phyloP scores from a whole-genome alignment of 2,797 vertebrate genomes.

The Parauchenoglanis ngamensis region DNA sequence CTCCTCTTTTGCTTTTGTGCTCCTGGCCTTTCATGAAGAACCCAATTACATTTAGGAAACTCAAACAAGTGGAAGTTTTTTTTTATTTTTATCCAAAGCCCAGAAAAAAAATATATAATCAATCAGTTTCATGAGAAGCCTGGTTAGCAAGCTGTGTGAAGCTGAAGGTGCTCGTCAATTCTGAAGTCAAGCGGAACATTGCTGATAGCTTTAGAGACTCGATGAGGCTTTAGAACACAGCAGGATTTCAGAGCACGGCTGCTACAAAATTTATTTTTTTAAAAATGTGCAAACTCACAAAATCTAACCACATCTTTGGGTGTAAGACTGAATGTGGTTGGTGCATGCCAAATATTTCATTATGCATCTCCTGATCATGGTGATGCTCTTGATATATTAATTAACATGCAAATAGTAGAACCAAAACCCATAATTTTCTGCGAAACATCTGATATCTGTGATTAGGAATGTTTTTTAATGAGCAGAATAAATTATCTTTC shows the following conservation, averaged over 20 bases:
- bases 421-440: slow-evolving; percentile 25
- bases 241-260: slow-evolving; percentile 9
- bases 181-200: slow-evolving; percentile 22
- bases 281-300: neutral
- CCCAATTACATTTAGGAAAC: slow-evolving; percentile 54
- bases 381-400: slow-evolving; percentile 21
- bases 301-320: neutral
- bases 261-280: neutral
- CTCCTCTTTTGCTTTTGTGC: slow-evolving; percentile 47
- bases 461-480: slow-evolving; percentile 46
- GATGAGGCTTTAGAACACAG: slow-evolving; percentile 9
- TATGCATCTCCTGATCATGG: slow-evolving; percentile 37
- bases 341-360: slow-evolving; percentile 17
- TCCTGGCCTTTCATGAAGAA: slow-evolving; percentile 55
- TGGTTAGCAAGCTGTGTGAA: slow-evolving; percentile 51
- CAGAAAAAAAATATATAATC: slow-evolving; percentile 29
- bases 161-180: slow-evolving; percentile 43
- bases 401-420: slow-evolving; percentile 36
- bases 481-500: slow-evolving; percentile 36
- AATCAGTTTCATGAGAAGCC: slow-evolving; percentile 52
- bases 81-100: neutral
- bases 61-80: slow-evolving; percentile 44
- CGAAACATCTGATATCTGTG: slow-evolving; percentile 33
- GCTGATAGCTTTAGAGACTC: slow-evolving; percentile 35
- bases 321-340: neutral